Conservation (phyloP, 1,140 invertebrate species). For the Eupristina koningsbergeri region DNA sequence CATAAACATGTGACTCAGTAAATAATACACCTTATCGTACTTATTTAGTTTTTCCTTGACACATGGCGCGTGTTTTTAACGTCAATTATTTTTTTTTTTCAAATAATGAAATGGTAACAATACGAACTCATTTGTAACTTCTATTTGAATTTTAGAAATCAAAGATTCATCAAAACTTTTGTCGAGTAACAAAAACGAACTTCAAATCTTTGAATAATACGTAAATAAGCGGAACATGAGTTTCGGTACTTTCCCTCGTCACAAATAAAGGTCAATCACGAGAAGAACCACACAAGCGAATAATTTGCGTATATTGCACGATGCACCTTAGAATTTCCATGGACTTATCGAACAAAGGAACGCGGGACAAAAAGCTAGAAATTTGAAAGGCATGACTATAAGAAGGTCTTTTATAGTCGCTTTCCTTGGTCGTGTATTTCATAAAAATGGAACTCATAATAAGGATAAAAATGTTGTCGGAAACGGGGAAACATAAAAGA, state of each 20-base stretch:
- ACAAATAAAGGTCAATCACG: background rate
- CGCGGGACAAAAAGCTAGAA: background rate
- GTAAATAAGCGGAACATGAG: too few relatives aligned
- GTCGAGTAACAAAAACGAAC: too few relatives aligned
- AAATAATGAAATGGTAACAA: too few relatives aligned
- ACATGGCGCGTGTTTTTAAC: too few relatives aligned
- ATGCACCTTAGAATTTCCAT: background rate
- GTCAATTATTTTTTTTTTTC: too few relatives aligned
- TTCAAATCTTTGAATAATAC: too few relatives aligned
- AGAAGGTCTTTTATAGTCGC: background rate
- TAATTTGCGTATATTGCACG: background rate
- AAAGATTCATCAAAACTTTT: too few relatives aligned
- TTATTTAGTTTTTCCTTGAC: too few relatives aligned
- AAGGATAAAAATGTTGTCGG: background rate
- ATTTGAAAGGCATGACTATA: background rate
- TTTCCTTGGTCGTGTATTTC: background rate
- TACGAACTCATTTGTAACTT: too few relatives aligned
- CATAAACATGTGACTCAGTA: too few relatives aligned
- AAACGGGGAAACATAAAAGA: constrained; percentile 2
- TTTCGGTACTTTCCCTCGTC: background rate
- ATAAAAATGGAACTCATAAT: constrained; percentile 10
- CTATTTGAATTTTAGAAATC: too few relatives aligned
- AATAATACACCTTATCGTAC: too few relatives aligned
- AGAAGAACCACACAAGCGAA: background rate
- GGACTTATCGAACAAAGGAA: background rate